phyloP scores from a whole-genome alignment of 2,113 vertebrate species.

The Nothobranchius furzeri region DNA sequence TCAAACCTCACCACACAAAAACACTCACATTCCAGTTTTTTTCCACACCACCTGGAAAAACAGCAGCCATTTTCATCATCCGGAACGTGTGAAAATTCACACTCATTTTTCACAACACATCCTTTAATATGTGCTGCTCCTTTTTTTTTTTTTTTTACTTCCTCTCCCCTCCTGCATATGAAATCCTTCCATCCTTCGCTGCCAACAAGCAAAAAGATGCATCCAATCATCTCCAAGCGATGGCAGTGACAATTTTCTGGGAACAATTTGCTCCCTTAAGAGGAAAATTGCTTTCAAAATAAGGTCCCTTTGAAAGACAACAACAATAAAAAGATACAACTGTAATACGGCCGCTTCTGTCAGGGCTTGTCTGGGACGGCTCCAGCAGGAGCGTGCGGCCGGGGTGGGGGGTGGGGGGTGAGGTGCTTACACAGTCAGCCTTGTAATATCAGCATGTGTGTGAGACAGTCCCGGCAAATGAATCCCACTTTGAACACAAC shows the following conservation, averaged over 20 bases:
- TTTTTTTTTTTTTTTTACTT: slow-evolving; percentile 31
- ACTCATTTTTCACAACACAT: slow-evolving; percentile 79
- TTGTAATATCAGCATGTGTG: slow-evolving; percentile 88
- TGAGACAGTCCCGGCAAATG: slow-evolving; percentile 84
- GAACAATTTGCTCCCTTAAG: slow-evolving; percentile 81
- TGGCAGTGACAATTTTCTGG: slow-evolving; percentile 83
- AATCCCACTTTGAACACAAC: slow-evolving; percentile 89
- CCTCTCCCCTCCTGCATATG: slow-evolving; percentile 62
- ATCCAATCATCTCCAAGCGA: slow-evolving; percentile 79
- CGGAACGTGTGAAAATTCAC: slow-evolving; percentile 78
- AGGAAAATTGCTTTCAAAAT: slow-evolving; percentile 86
- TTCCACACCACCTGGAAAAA: slow-evolving; percentile 66
- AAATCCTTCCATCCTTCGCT: slow-evolving; percentile 77
- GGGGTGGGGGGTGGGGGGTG: slow-evolving; percentile 59
- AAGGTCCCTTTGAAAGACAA: slow-evolving; percentile 81
- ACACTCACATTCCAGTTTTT: slow-evolving; percentile 52
- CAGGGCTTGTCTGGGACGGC: slow-evolving; percentile 77
- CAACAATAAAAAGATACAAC: slow-evolving; percentile 83
- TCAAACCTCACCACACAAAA: slow-evolving; percentile 32
- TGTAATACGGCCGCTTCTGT: slow-evolving; percentile 83
- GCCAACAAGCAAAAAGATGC: slow-evolving; percentile 63
- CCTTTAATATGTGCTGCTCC: slow-evolving; percentile 74
- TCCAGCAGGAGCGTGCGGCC: slow-evolving; percentile 75
- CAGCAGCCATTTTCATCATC: slow-evolving; percentile 73
- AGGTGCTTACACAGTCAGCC: slow-evolving; percentile 83